These are phyloP conservation scores for Marmota flaviventris DNA, from an alignment of 2,113 vertebrate species.

Conservation along the genomic window DNA sequence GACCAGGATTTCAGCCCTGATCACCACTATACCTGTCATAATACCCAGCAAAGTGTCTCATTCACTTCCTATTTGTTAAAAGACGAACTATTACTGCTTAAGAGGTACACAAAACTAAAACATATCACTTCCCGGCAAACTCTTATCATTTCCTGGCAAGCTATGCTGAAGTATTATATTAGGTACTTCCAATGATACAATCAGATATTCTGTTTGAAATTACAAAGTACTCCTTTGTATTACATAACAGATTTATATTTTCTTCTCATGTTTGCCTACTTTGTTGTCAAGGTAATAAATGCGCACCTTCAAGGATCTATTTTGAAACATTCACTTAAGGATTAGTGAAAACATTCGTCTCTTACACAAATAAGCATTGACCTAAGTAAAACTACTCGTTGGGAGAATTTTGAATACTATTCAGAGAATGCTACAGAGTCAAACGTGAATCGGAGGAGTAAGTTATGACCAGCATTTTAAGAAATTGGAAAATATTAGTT, in stretches of 20 bases:
- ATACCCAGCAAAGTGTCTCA: neutral
- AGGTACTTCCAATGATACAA: neutral
- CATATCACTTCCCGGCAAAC: neutral
- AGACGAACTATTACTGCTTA: neutral
- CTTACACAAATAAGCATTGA: neutral
- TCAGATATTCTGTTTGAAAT: neutral
- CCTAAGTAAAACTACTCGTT: neutral
- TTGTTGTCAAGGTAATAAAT: slow-evolving; percentile 36
- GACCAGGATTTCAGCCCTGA: neutral
- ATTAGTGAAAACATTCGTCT: neutral
- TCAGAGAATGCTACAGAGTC: neutral
- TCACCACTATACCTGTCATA: neutral
- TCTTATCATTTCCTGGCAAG: neutral
- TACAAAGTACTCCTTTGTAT: neutral
- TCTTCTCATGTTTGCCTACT: neutral
- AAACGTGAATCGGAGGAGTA: neutral
- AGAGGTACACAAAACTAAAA: neutral
- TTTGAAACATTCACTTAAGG: slow-evolving; percentile 33
- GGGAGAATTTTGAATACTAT: neutral
- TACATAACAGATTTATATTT: neutral
- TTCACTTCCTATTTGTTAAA: neutral
- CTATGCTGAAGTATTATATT: neutral
- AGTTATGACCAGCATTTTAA: neutral
- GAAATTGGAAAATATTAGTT: neutral
- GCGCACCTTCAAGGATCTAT: neutral